Conservation (phyloP, 2,888 invertebrate genomes). For the Thymelicus sylvestris region DNA sequence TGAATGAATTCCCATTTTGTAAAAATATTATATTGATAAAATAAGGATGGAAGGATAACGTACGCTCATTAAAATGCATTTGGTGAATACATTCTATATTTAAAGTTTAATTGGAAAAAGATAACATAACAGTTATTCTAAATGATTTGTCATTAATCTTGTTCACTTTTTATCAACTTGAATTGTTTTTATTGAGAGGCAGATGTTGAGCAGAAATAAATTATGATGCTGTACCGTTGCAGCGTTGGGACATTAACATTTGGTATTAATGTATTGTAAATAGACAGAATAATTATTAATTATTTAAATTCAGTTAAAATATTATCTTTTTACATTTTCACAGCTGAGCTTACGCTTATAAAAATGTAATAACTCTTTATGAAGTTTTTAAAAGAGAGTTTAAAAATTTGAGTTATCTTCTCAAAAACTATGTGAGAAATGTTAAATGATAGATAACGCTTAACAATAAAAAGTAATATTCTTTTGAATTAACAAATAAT, state of each 20-base stretch:
- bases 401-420: no score
- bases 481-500: not conserved
- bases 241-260: not conserved
- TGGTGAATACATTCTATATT: slow-evolving; percentile 1
- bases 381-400: no score
- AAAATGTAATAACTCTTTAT: not conserved
- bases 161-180: slow-evolving; percentile 2
- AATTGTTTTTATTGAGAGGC: slow-evolving; percentile 2
- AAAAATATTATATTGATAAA: slow-evolving; percentile 14
- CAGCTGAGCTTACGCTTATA: not conserved
- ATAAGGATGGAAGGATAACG: slow-evolving; percentile 2
- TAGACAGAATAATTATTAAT: not conserved
- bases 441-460: no score
- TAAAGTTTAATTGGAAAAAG: slow-evolving; percentile 3
- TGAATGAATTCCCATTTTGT: slow-evolving; percentile 13
- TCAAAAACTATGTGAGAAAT: no score
- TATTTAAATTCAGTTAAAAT: not conserved
- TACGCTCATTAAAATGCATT: slow-evolving; percentile 7
- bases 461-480: no score
- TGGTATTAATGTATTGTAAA: slow-evolving; percentile 3
- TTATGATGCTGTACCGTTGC: not conserved
- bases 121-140: slow-evolving; percentile 9
- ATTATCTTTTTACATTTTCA: not conserved
- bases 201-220: slow-evolving; percentile 1
- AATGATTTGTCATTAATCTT: slow-evolving; percentile 6